Evolutionary conservation across 2,113 vertebrate species (phyloP).

Genomic region (Pelecanoides urinatrix): DNA sequence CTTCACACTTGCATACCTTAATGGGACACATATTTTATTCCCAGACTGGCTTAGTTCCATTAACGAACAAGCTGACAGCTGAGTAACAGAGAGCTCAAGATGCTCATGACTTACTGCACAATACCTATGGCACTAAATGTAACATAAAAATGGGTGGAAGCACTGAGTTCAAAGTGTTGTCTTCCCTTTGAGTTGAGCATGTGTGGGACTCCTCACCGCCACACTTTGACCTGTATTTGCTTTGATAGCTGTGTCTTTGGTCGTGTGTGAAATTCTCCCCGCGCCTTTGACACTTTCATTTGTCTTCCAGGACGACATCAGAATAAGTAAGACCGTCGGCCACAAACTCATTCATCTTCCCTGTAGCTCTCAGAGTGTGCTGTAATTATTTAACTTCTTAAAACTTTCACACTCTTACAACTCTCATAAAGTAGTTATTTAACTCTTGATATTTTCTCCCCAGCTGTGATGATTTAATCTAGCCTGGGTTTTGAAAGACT

Average conservation of each 20-base stretch:
- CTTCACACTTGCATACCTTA: background rate
- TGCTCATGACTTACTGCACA: background rate
- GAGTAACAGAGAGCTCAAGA: background rate
- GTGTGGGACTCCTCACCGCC: background rate
- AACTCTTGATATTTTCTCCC: constrained; percentile 59
- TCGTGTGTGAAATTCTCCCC: background rate
- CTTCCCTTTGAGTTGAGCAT: background rate
- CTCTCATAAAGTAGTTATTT: constrained; percentile 58
- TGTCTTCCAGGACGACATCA: background rate
- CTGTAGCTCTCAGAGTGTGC: background rate
- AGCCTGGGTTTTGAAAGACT: constrained; percentile 45
- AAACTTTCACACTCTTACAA: constrained; percentile 48
- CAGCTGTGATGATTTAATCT: constrained; percentile 71
- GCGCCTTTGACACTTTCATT: background rate
- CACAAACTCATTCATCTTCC: constrained; percentile 10
- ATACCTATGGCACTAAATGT: background rate
- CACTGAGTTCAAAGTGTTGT: background rate
- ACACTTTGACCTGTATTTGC: background rate
- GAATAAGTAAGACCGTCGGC: background rate
- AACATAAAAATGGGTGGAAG: background rate
- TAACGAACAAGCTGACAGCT: background rate
- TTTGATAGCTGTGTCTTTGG: background rate
- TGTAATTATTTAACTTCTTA: constrained; percentile 54
- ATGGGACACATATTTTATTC: background rate
- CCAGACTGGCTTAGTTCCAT: background rate